Conservation (phyloP, 2,797 vertebrate genomes). For the Acestrorhynchus altus region DNA sequence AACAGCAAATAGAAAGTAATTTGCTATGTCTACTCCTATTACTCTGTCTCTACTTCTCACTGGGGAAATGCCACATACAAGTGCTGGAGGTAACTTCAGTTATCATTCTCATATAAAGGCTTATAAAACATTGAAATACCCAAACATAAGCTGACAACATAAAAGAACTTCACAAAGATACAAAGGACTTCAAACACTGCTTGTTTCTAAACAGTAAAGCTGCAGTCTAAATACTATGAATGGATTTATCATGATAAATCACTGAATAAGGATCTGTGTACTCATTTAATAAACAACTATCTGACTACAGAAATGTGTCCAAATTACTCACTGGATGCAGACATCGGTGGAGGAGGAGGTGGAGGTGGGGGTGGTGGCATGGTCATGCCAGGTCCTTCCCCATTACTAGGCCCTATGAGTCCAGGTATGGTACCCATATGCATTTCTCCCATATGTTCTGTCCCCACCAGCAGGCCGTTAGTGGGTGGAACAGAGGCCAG, state of each 20-base stretch:
- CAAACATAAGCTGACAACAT: neutral
- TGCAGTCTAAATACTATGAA: neutral
- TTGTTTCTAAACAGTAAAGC: neutral
- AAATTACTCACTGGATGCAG: conserved; percentile 41
- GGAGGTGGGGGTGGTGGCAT: conserved; percentile 79
- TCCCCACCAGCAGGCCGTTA: conserved; percentile 43
- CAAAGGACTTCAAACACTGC: neutral
- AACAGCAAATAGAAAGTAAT: conserved; percentile 18
- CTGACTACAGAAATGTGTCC: neutral
- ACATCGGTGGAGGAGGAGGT: conserved; percentile 77
- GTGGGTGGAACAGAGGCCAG: conserved; percentile 62
- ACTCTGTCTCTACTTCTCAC: neutral
- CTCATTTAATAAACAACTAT: neutral
- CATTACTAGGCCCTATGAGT: conserved; percentile 56
- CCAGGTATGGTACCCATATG: conserved; percentile 22
- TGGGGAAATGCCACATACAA: conserved; percentile 21
- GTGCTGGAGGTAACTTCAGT: neutral
- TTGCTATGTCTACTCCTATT: conserved; percentile 9
- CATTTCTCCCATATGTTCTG: conserved; percentile 46
- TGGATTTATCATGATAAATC: neutral
- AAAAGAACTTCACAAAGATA: neutral
- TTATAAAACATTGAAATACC: neutral
- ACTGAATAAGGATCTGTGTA: neutral
- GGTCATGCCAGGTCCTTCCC: conserved; percentile 46
- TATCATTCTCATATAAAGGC: neutral